Evolutionary conservation across 1,140 invertebrate species (phyloP).

Genomic region (Aphaenogaster floridana): DNA sequence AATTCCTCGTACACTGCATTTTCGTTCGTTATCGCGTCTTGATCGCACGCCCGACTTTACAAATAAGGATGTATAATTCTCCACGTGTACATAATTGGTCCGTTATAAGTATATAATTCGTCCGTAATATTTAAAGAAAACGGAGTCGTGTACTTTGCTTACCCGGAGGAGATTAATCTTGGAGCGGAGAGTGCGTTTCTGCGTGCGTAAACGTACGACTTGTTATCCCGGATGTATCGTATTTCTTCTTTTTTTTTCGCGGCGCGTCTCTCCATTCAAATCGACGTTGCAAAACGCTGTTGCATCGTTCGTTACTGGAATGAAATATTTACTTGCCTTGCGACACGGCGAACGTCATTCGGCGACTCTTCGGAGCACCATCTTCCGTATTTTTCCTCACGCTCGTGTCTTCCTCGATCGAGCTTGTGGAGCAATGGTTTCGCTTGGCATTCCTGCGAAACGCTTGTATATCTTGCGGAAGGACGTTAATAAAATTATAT

Average conservation of each 20-base stretch:
- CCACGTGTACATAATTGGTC: not conserved
- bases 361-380: not conserved
- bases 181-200: not conserved
- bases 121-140: not conserved
- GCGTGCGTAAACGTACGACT: not conserved
- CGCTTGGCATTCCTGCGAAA: not conserved
- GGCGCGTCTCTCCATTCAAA: constrained; percentile 21
- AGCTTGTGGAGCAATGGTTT: not conserved
- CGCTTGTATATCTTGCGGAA: not conserved
- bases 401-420: not conserved
- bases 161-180: constrained; percentile 4
- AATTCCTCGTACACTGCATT: not conserved
- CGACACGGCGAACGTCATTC: constrained; percentile 1
- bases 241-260: constrained; percentile 5
- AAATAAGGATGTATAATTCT: not conserved
- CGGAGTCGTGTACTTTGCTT: not conserved
- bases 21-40: not conserved
- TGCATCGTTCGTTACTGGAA: constrained; percentile 3
- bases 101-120: no score
- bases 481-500: not conserved
- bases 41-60: not conserved
- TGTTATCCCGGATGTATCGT: constrained; percentile 1
- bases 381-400: not conserved
- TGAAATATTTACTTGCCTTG: constrained; percentile 39
- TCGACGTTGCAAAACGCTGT: constrained; percentile 31